Conservation (phyloP, 2,797 vertebrate genomes). For the Malacoraja senta region DNA sequence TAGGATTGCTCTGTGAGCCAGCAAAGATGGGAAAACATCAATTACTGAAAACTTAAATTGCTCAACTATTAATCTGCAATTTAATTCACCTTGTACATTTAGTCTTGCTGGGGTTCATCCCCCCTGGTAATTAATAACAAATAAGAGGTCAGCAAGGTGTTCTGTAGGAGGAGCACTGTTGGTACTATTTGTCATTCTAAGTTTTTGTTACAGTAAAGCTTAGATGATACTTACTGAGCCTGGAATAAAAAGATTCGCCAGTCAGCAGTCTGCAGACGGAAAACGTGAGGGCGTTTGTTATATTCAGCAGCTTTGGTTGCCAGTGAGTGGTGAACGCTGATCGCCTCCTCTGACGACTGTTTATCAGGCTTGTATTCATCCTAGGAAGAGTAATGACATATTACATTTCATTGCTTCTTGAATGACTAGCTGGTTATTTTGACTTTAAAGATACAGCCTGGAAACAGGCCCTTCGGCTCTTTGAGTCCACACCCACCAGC, state of each 20-base stretch:
- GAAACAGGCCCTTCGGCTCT: too few species aligned
- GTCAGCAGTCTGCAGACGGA: conserved; percentile 82
- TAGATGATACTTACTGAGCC: conserved; percentile 51
- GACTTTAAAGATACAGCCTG: too few species aligned
- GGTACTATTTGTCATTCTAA: neutral
- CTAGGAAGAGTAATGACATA: conserved; percentile 43
- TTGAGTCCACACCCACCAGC: too few species aligned
- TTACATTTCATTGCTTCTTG: neutral
- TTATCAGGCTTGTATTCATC: conserved; percentile 58
- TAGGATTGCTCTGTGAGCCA: too few species aligned
- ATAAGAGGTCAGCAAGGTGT: too few species aligned
- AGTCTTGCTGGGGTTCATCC: too few species aligned
- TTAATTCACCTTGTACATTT: neutral
- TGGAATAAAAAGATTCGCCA: conserved; percentile 73
- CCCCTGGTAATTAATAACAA: too few species aligned
- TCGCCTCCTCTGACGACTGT: conserved; percentile 66
- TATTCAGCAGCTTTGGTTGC: conserved; percentile 71
- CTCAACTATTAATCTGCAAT: neutral
- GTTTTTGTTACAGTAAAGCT: neutral
- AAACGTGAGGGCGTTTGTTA: conserved; percentile 80
- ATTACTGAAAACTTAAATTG: neutral
- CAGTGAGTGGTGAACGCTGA: conserved; percentile 82
- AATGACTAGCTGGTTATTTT: too few species aligned
- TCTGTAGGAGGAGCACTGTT: too few species aligned
- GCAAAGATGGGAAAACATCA: neutral